These are phyloP conservation scores for Lycodopsis pacificus DNA, from an alignment of 2,797 vertebrate species.

Conservation along the genomic window DNA sequence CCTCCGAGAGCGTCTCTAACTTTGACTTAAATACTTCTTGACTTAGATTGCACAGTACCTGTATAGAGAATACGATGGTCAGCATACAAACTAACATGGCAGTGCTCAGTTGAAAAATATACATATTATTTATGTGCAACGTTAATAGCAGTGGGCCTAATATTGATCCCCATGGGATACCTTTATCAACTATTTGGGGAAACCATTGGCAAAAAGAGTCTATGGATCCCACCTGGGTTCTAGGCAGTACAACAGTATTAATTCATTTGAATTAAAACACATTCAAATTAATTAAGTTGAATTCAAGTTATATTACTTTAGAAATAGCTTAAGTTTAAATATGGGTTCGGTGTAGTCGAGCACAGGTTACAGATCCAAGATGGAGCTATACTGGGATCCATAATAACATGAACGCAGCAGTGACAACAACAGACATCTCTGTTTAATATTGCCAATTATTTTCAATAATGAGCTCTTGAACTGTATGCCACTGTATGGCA, in stretches of 20 bases:
- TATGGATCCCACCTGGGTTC: neutral
- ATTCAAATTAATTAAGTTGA: neutral
- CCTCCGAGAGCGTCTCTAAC: neutral
- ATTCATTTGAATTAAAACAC: neutral
- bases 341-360: neutral
- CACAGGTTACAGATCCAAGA: neutral
- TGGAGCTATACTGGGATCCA: neutral
- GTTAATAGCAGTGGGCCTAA: neutral
- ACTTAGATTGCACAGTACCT: too few relatives aligned
- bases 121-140: neutral
- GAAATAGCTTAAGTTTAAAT: neutral
- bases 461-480: constrained; percentile 30
- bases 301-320: neutral
- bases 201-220: neutral
- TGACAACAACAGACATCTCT: constrained; percentile 14
- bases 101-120: neutral
- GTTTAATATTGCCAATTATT: constrained; percentile 29
- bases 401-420: neutral
- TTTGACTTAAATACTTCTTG: too few relatives aligned
- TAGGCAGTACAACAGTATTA: neutral
- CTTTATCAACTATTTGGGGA: neutral
- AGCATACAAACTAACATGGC: neutral
- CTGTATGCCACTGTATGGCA: constrained; percentile 1
- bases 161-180: neutral
- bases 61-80: neutral